A percentile compares a stretch with the other conserved stretches of the same genome.
phyloP scores from a whole-genome alignment of 2,888 invertebrate genomes.

The Metopia argyrocephala region DNA sequence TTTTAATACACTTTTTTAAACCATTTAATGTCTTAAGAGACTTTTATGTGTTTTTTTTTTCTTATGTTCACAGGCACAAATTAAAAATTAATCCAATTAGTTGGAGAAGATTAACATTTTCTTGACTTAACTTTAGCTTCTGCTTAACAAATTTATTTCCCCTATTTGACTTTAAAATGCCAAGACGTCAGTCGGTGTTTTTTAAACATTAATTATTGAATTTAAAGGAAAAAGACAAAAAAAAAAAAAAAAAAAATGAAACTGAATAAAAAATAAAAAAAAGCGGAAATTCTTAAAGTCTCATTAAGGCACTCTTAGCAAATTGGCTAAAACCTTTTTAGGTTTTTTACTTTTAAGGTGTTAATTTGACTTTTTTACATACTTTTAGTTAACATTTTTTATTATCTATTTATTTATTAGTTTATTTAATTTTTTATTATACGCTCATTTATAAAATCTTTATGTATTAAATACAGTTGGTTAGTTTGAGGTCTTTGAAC shows the following conservation, averaged over 20 bases:
- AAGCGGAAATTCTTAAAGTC: constrained; percentile 10
- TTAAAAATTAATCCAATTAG: constrained; percentile 52
- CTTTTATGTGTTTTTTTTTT: background rate
- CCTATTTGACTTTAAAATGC: background rate
- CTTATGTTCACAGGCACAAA: background rate
- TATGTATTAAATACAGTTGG: background rate
- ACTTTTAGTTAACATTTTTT: too few species aligned
- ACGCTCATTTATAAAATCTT: background rate
- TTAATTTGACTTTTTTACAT: background rate
- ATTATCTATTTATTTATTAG: too few species aligned
- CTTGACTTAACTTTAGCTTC: background rate
- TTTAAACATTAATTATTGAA: background rate
- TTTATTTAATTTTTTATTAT: too few species aligned
- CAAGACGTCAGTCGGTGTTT: background rate
- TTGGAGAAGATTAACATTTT: constrained; percentile 11
- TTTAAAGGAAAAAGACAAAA: background rate
- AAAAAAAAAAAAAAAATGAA: too few species aligned
- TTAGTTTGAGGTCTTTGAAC: constrained; percentile 42
- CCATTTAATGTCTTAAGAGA: constrained; percentile 38
- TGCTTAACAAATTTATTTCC: background rate
- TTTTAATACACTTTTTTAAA: constrained; percentile 37
- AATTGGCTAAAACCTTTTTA: background rate
- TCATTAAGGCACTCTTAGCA: background rate
- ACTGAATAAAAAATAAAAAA: background rate
- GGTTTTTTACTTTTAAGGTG: background rate